Conservation (phyloP, 2,888 invertebrate genomes). For the Frankliniella intonsa region DNA sequence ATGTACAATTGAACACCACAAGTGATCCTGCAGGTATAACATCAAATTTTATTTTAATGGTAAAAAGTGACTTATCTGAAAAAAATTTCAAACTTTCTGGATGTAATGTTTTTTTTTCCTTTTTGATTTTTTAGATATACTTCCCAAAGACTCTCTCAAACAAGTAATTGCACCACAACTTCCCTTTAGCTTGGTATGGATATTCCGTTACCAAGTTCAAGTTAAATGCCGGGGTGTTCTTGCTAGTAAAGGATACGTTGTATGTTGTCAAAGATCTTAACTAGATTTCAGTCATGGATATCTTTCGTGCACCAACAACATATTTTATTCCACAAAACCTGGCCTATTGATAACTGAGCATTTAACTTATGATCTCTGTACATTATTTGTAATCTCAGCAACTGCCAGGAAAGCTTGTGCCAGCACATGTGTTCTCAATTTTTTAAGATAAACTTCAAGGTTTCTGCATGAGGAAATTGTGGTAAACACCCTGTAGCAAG, state of each 20-base stretch:
- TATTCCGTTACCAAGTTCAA: constrained; percentile 80
- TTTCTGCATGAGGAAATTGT: background rate
- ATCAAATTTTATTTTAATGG: constrained; percentile 6
- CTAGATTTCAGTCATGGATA: background rate
- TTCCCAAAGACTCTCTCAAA: constrained; percentile 54
- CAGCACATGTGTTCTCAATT: background rate
- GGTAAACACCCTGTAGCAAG: background rate
- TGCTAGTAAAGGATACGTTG: constrained; percentile 82
- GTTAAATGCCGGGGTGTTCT: constrained; percentile 88
- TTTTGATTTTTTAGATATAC: constrained; percentile 49
- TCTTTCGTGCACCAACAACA: too few species aligned
- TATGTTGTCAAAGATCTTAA: constrained; percentile 40
- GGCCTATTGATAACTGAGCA: too few species aligned
- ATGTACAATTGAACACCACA: constrained; percentile 90
- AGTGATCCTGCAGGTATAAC: constrained; percentile 79
- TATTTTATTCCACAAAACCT: too few species aligned
- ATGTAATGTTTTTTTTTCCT: constrained; percentile 28
- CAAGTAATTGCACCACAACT: constrained; percentile 51
- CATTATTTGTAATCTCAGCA: too few species aligned
- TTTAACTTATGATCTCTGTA: too few species aligned
- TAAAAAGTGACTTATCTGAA: background rate
- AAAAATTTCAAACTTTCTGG: too few species aligned
- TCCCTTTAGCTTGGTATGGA: constrained; percentile 61
- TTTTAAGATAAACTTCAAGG: background rate
- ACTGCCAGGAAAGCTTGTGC: too few species aligned